Conservation (phyloP, 1,140 invertebrate genomes). For the Aphidius gifuensis region DNA sequence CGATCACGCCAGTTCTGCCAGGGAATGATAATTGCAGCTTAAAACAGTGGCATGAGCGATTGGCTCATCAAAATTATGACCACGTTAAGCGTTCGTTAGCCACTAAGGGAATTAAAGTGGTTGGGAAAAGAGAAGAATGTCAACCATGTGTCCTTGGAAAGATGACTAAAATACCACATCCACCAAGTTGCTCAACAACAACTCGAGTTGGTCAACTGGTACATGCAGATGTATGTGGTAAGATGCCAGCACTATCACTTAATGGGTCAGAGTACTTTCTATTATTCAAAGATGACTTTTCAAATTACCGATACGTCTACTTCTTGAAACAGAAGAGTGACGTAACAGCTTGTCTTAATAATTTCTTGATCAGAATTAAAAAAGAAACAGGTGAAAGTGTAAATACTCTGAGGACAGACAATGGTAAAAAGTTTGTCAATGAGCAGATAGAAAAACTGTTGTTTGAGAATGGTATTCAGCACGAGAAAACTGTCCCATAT, state of each 20-base stretch:
- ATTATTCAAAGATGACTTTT: slow-evolving; percentile 32
- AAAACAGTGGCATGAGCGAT: slow-evolving; percentile 42
- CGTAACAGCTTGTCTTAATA: slow-evolving; percentile 11
- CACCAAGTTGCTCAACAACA: slow-evolving; percentile 4
- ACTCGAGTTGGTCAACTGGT: slow-evolving; percentile 23
- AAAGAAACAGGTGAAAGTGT: slow-evolving; percentile 6
- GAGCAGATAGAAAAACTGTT: slow-evolving; percentile 9
- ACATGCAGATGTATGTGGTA: slow-evolving; percentile 32
- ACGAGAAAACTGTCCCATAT: slow-evolving; percentile 33
- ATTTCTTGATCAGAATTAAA: slow-evolving; percentile 16
- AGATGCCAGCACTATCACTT: slow-evolving; percentile 20
- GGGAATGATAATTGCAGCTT: slow-evolving; percentile 20
- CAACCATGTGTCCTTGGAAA: slow-evolving; percentile 23
- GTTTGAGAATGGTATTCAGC: slow-evolving; percentile 15
- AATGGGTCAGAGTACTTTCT: slow-evolving; percentile 30
- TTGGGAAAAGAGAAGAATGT: slow-evolving; percentile 15
- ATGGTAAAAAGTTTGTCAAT: slow-evolving; percentile 19
- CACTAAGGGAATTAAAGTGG: slow-evolving; percentile 31
- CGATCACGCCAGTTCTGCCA: slow-evolving; percentile 35
- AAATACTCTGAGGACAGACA: slow-evolving; percentile 15
- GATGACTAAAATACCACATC: slow-evolving; percentile 18
- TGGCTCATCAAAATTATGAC: slow-evolving; percentile 45
- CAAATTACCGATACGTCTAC: slow-evolving; percentile 25
- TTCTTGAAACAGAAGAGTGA: slow-evolving; percentile 31
- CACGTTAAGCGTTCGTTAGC: slow-evolving; percentile 37